phyloP scores from a whole-genome alignment of 1,140 invertebrate species.

The Heliconius congener region DNA sequence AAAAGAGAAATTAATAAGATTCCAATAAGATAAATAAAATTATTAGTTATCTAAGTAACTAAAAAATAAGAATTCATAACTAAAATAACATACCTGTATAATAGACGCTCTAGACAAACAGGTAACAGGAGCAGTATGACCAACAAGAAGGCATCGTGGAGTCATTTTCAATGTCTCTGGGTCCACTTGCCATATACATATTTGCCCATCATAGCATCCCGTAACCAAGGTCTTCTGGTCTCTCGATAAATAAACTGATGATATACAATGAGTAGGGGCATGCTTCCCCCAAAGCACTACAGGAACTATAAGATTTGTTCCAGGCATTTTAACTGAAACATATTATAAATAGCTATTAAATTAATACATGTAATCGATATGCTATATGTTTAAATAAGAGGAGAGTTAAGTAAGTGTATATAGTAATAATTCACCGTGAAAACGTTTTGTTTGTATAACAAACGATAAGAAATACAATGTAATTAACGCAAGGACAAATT shows the following conservation, averaged over 20 bases:
- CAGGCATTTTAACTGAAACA: conserved; percentile 85
- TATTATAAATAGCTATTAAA: conserved; percentile 16
- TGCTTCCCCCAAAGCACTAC: conserved; percentile 98
- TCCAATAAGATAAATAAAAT: neutral
- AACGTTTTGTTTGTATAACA: conserved; percentile 60
- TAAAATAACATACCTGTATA: conserved; percentile 82
- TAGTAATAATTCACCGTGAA: conserved; percentile 46
- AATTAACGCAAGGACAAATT: conserved; percentile 50
- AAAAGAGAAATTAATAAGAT: neutral
- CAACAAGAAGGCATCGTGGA: conserved; percentile 96
- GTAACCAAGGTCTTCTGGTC: conserved; percentile 97
- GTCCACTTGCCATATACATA: conserved; percentile 96
- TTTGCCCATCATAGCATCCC: conserved; percentile 98
- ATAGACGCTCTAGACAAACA: conserved; percentile 92
- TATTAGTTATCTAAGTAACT: neutral
- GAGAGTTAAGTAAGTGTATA: conserved; percentile 1
- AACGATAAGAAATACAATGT: conserved; percentile 50
- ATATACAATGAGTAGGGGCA: conserved; percentile 98
- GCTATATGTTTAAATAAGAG: conserved; percentile 16
- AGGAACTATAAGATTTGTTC: conserved; percentile 96
- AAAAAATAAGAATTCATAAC: neutral
- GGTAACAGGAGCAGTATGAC: conserved; percentile 95
- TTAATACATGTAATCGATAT: conserved; percentile 8
- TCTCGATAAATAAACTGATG: conserved; percentile 94
- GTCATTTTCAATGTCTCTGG: conserved; percentile 93